Evolutionary conservation across 2,797 vertebrate species (phyloP), one percentile per base, ranked within the genome.

Genomic region (Notamacropus eugenii): DNA sequence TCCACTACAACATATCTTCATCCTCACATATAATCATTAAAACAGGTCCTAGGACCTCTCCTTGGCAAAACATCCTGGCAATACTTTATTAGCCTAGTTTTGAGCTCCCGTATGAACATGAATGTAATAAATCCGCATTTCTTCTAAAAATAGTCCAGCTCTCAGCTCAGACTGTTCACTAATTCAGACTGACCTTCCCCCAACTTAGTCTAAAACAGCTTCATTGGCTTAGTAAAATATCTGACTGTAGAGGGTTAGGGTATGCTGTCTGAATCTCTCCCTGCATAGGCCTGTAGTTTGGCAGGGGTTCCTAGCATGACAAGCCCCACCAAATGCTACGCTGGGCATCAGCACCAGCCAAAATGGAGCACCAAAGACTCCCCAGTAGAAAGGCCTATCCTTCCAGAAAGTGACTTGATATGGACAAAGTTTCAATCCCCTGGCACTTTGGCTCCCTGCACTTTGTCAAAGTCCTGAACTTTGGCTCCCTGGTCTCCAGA

Each of bases 141-240:
- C 54, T 92, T 40, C 55, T 87, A 94, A 97, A 55, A 96, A 92
- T 24, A 95, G 92, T 96, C 62, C 56, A 9, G 34, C 40, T 87
- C 74, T 87, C 91, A 97, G 95, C 29, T 87, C 55, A 97, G 90
- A 94, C 34, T 96, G 95, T 92, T 94, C 92, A 93, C 55, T 96
- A 92, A 94, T 92, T 95, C 95, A 94, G n/a, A 97, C 62, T 27
- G 55, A 93, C 94, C n/a, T 67, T 96, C 95, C 50, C 46, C 93
- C 34, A 95, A 34, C 90, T 92, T 95, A 92, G 31, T 50, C 31
- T 91, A 58, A 94, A 94, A 92, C 92, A 59, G 92, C 40, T 87
- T 87, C 50, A 87, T 87, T 87, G 24, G 74, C 74, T 87, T 87
- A 46, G 40, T 87, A 87, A 87, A 27, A 46, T 87, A 87, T 50